Conservation (phyloP, 2,888 invertebrate genomes). For the Coenonympha arcania region DNA sequence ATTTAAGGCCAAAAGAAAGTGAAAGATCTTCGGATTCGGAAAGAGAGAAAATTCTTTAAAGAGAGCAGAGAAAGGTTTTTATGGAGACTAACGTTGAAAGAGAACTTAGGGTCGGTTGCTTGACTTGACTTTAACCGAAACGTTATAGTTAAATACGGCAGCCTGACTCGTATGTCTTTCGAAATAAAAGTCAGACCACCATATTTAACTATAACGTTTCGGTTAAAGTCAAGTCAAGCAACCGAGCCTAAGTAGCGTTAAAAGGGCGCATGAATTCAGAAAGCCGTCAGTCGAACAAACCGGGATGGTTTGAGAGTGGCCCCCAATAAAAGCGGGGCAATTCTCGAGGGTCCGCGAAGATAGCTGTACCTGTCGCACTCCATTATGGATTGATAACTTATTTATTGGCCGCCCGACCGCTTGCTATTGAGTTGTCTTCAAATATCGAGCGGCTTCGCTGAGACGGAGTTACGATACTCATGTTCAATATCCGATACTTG, state of each 20-base stretch:
- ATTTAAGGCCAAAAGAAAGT: too few species aligned
- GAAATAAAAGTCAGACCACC: too few species aligned
- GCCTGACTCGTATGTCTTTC: too few species aligned
- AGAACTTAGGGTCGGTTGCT: too few species aligned
- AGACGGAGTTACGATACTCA: background rate
- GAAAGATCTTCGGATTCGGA: too few species aligned
- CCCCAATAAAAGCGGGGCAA: conserved; percentile 19
- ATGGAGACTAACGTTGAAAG: too few species aligned
- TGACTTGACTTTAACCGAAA: too few species aligned
- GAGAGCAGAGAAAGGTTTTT: too few species aligned
- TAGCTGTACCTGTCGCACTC: conserved; percentile 23
- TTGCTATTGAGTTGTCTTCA: conserved; percentile 9
- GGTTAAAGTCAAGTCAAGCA: too few species aligned
- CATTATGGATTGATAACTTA: conserved; percentile 24
- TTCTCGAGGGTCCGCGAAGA: conserved; percentile 9
- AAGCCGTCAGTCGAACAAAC: conserved; percentile 10
- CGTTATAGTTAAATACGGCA: too few species aligned
- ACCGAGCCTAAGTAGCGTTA: background rate
- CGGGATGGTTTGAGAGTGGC: conserved; percentile 1
- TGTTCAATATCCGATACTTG: background rate
- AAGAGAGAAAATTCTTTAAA: too few species aligned
- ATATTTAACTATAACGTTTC: too few species aligned
- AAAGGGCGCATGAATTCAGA: background rate
- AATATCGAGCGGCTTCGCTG: background rate
- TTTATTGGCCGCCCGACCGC: conserved; percentile 17